Evolutionary conservation across 2,888 invertebrate genomes (phyloP).

Genomic region (Frankliniella fusca): DNA sequence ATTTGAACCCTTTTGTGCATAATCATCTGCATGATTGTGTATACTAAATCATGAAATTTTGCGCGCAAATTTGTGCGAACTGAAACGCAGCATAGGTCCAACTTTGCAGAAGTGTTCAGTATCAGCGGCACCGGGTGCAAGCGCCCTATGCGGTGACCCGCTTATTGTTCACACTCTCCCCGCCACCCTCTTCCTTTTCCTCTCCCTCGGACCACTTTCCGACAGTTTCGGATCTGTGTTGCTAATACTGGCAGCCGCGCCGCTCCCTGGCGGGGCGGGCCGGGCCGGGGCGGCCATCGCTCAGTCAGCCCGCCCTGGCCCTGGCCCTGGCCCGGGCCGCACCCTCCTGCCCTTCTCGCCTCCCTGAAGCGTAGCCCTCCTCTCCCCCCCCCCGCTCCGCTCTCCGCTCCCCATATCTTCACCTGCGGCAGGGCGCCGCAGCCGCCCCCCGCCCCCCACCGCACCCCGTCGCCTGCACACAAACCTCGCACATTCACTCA

Average conservation of each 20-base stretch:
- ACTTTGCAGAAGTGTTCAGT: too few species aligned
- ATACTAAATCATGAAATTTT: too few species aligned
- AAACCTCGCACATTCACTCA: background rate
- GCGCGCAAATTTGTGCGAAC: too few species aligned
- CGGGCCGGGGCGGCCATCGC: background rate
- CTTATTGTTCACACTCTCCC: background rate
- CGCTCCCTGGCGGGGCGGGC: too few species aligned
- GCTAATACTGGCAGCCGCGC: background rate
- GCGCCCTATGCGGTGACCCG: too few species aligned
- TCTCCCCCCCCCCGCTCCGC: too few species aligned
- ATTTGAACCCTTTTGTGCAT: too few species aligned
- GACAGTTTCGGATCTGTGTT: slow-evolving; percentile 11
- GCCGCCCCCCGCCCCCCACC: background rate
- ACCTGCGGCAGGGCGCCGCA: background rate
- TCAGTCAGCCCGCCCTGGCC: background rate
- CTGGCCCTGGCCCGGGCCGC: background rate
- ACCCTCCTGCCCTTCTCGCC: background rate
- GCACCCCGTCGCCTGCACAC: too few species aligned
- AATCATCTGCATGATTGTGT: too few species aligned
- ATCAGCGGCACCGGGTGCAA: too few species aligned
- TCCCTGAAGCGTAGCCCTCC: too few species aligned
- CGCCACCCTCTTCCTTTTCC: background rate
- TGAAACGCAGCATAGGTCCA: too few species aligned
- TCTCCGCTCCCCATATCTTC: background rate
- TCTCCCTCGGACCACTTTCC: background rate